Base-by-base conservation (phyloP, 2,797 vertebrate genomes). In the Psittacula echo region DNA sequence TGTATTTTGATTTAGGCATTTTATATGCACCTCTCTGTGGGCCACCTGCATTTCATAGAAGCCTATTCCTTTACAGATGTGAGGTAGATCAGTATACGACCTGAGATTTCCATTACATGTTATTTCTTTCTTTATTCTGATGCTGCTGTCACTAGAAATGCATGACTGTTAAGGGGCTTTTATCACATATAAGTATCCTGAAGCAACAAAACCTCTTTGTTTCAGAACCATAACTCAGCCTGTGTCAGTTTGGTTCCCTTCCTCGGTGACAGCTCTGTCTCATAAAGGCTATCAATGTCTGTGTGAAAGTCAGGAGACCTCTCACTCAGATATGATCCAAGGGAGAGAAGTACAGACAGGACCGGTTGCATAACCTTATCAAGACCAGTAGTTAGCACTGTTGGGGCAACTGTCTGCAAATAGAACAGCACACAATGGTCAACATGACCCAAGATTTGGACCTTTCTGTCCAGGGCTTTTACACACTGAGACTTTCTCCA, bases 1-100 rank as follows among this genome's bases (percentile, higher is more conserved):
- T 61, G 20, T 62, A 53, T 87, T 97, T 86, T 93, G 74, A 94
- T 67, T 74, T 74, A 90, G 78, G 24, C 39, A 48, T 71, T 93
- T 85, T 61, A 60, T 77, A 34, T 29, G 8, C 12, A 48, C 39
- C 34, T 79, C 34, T 88, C 44, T 60, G 22, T 68, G 48, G 72
- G 58, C 53, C 71, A 77, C 53, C 18, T 5, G 56, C 68, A 62
- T 77, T 92, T 75, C 68, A 70, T 23, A 42, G 58, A 24, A 91
- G 45, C 8, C 4, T 91, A 39, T 82, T 91, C 16, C 41, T 79
- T 93, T 70, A 48, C 39, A n/a, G 20, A 10, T 65, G 11, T 60
- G 72, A 90, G 64, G 27, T 42, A 87, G 58, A 88, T 73, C 24
- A 76, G 32, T 39, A 22, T n/a, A 37, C 53, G 44, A 70, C 42